These are phyloP conservation scores for Acanthochromis polyacanthus DNA, from an alignment of 2,113 vertebrate species.

Conservation along the genomic window DNA sequence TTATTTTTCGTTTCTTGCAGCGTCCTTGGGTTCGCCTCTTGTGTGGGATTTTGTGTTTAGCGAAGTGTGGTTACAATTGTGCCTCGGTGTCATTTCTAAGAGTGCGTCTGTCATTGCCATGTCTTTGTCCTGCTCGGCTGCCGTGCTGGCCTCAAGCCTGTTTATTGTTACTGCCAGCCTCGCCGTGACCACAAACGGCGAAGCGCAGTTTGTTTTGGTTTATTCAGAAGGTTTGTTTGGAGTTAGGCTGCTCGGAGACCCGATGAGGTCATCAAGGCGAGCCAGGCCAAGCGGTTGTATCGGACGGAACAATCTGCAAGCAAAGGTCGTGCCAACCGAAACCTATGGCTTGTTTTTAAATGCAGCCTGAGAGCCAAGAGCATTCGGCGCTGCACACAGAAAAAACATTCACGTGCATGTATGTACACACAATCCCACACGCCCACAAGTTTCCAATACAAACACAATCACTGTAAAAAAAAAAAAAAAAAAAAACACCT, in stretches of 20 bases:
- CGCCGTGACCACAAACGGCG: slow-evolving; percentile 46
- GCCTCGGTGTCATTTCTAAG: background rate
- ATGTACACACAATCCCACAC: slow-evolving; percentile 8
- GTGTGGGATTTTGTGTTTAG: slow-evolving; percentile 40
- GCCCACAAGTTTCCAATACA: slow-evolving; percentile 64
- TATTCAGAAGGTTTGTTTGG: slow-evolving; percentile 62
- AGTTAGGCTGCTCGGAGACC: slow-evolving; percentile 42
- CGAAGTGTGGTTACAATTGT: slow-evolving; percentile 11
- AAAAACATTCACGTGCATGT: background rate
- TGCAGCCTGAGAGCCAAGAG: slow-evolving; percentile 29
- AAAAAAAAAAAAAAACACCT: slow-evolving; percentile 69
- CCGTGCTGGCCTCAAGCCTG: slow-evolving; percentile 49
- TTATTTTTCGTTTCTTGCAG: background rate
- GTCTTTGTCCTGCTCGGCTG: slow-evolving; percentile 45
- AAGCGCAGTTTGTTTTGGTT: slow-evolving; percentile 64
- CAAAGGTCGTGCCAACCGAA: slow-evolving; percentile 53
- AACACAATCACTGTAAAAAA: slow-evolving; percentile 67
- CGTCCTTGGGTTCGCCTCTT: slow-evolving; percentile 13
- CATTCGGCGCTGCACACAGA: slow-evolving; percentile 2
- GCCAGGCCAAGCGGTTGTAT: slow-evolving; percentile 58
- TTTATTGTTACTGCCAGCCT: slow-evolving; percentile 71
- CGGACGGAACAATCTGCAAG: slow-evolving; percentile 65
- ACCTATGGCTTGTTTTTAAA: slow-evolving; percentile 63
- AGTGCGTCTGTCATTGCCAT: background rate
- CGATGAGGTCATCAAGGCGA: slow-evolving; percentile 59